Base-by-base conservation (phyloP, 2,888 invertebrate species). In the Penaeus monodon region DNA sequence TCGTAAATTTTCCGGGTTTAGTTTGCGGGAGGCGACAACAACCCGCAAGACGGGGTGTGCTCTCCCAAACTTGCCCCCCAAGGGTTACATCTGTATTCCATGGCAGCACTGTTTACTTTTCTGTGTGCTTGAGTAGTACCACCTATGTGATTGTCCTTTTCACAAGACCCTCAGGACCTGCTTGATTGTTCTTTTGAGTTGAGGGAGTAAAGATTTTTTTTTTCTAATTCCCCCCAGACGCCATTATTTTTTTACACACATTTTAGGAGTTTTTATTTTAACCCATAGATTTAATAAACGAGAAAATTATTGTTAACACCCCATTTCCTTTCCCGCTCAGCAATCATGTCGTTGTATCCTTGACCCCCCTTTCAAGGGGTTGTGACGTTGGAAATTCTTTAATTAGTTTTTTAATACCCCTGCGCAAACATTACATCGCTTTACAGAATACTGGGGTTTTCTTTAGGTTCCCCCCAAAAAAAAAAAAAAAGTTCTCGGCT, bases 141-240 rank as follows among this genome's bases (percentile, higher is more conserved):
- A 81, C 17, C 68, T 17, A 79, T 27, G 12, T 4, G 64, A 57
- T 6, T 79, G 79, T 6, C 79, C 79, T 27, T 76, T 27, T 20
- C 68, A 81, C 1, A 81, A 49, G 6, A 27, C 44, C 6, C 17
- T 27, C 38, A n/a, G 22, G 0, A 68, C 44, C n/a, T 24, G 24
- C 3, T n/a, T 81, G 68, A 7, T 68, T 27, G 2, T 49, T 81
- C 24, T 76, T 68, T 63, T 2, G 64, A 64, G 17, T 76, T 73
- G 38, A 83, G 57, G 65, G 76, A 17, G 74, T 76, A n/a, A 38
- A 65, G 57, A 64, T 64, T 38, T 29, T 74, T 63, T 17, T 73
- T 76, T 33, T 64, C 44, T 38, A 29, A 33, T 22, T 65, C 24
- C 65, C 83, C 8, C 1, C 44, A 44, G 44, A 44, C 44, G 10